Evolutionary conservation across 1,140 invertebrate genomes (phyloP).

Genomic region (Pogonomyrmex californicus): DNA sequence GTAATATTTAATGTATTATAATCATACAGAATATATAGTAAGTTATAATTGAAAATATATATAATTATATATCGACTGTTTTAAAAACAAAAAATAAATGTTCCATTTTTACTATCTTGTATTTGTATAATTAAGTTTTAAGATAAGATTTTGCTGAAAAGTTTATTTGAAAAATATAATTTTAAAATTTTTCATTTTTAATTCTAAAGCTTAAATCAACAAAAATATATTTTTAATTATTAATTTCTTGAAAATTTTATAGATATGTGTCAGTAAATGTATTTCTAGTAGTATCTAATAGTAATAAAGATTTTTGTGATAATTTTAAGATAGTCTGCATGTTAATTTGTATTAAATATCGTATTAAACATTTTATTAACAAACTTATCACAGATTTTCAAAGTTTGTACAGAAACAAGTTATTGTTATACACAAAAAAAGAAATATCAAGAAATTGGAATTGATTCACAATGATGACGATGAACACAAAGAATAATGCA

Average conservation of each 20-base stretch:
- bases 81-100: not conserved
- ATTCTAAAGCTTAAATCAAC: not conserved
- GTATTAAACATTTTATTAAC: not conserved
- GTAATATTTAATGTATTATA: not conserved
- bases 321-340: not conserved
- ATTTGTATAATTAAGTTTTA: not conserved
- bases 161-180: conserved; percentile 7
- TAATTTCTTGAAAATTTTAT: not conserved
- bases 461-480: not conserved
- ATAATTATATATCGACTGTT: not conserved
- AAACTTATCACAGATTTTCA: not conserved
- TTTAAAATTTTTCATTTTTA: not conserved
- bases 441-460: conserved; percentile 22
- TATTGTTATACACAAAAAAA: conserved; percentile 1
- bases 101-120: not conserved
- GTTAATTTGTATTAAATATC: not conserved
- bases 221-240: not conserved
- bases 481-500: conserved; percentile 19
- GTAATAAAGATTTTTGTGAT: not conserved
- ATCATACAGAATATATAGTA: not conserved
- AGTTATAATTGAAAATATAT: not conserved
- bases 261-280: not conserved
- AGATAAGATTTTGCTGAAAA: not conserved
- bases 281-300: not conserved
- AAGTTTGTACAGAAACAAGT: conserved; percentile 6